phyloP scores from a whole-genome alignment of 2,797 vertebrate species.

The Bradypodion ventrale region DNA sequence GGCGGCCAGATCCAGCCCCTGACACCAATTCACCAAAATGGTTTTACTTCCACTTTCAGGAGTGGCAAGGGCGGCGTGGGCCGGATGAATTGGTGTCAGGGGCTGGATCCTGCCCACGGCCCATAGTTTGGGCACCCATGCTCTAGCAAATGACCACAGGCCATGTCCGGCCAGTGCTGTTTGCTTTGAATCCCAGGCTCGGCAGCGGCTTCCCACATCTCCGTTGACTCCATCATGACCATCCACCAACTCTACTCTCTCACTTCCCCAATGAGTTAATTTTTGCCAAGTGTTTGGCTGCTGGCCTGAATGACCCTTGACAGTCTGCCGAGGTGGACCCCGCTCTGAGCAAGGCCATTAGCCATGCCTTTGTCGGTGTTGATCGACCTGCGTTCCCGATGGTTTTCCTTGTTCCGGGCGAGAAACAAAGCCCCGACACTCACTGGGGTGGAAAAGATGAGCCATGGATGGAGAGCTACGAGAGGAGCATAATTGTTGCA shows the following conservation, averaged over 20 bases:
- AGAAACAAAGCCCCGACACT: slow-evolving; percentile 13
- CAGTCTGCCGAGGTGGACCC: rapidly evolving
- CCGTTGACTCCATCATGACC: too few species aligned
- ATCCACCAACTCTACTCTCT: rapidly evolving
- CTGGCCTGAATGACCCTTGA: rapidly evolving
- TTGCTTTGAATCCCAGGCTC: too few species aligned
- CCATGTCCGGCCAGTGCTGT: too few species aligned
- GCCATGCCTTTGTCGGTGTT: background rate
- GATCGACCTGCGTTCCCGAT: background rate
- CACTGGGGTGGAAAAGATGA: background rate
- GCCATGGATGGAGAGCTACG: background rate
- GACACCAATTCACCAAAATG: too few species aligned
- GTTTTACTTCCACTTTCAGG: too few species aligned
- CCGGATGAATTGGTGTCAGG: too few species aligned
- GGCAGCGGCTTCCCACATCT: too few species aligned
- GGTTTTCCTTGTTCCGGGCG: background rate
- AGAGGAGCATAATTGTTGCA: background rate
- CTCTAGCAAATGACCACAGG: too few species aligned
- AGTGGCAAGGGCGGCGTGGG: too few species aligned
- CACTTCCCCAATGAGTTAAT: background rate
- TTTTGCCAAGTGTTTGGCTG: background rate
- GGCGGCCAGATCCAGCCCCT: too few species aligned
- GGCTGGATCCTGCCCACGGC: too few species aligned
- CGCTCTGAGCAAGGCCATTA: background rate
- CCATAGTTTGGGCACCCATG: too few species aligned